A percentile compares a stretch with the other conserved stretches of the same genome.
Evolutionary conservation across 2,888 invertebrate species (phyloP).

Genomic region (Choristoneura rosaceana): DNA sequence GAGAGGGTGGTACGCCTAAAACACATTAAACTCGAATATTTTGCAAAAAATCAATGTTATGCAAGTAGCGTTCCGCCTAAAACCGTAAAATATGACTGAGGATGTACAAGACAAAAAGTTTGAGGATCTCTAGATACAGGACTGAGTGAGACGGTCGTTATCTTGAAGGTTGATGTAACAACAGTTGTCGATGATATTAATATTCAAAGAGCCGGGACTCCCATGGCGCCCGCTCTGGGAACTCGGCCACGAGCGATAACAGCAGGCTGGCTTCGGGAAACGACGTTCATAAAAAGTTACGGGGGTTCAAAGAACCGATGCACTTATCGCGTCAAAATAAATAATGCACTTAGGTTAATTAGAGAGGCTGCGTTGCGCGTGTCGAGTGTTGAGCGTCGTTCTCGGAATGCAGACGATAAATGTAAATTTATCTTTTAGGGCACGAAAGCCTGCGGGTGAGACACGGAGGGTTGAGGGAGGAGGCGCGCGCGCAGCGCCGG

Average conservation of each 20-base stretch:
- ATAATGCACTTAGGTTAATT: slow-evolving; percentile 69
- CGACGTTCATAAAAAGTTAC: slow-evolving; percentile 26
- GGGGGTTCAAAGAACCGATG: slow-evolving; percentile 18
- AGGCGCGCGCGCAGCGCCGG: slow-evolving; percentile 27
- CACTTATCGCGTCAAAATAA: slow-evolving; percentile 57
- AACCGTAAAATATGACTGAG: too few species aligned
- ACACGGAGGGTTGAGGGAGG: slow-evolving; percentile 30
- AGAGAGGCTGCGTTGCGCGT: slow-evolving; percentile 51
- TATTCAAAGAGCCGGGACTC: neutral
- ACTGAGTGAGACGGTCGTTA: neutral
- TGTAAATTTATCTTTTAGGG: slow-evolving; percentile 53
- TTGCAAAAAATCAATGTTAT: too few species aligned
- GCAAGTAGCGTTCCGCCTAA: too few species aligned
- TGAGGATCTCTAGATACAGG: neutral
- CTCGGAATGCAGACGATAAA: slow-evolving; percentile 62
- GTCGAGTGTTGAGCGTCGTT: slow-evolving; percentile 51
- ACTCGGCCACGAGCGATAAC: slow-evolving; percentile 13
- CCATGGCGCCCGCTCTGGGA: slow-evolving; percentile 9
- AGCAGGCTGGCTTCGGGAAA: slow-evolving; percentile 9
- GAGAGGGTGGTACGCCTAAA: too few species aligned
- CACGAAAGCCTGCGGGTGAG: slow-evolving; percentile 61
- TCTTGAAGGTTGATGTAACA: neutral
- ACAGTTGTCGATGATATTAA: neutral
- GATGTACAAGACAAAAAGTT: too few species aligned
- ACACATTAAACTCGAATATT: too few species aligned